Base-by-base conservation (phyloP, 2,888 invertebrate species). In the Cerceris rybyensis region DNA sequence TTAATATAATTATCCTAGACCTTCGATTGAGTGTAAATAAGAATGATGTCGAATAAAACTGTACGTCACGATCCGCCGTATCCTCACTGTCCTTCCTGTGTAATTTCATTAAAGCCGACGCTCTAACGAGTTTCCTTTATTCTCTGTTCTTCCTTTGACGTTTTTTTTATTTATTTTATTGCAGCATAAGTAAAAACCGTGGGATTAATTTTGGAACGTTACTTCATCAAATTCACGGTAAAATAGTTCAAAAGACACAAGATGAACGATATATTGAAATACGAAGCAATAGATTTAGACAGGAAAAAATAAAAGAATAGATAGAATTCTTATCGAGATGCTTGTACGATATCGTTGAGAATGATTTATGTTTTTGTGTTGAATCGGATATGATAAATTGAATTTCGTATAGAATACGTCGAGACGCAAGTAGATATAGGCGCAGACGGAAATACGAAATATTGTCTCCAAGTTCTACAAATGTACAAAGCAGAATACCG, bases 21-120 rank as follows among this genome's bases (percentile, higher is more conserved):
- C 69, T 83, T 85, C 82, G 88, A 28, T 28, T 90, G 84, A 89
- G 85, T 91, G 90, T 90, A 90, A 88, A 90, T 90, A 90, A 87
- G 86, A 87, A 90, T 89, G 87, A 88, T 90, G 88, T 88, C 88
- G 87, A 91, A 91, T 91, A 91, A 91, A 88, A 87, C 84, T 90
- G 87, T 90, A 91, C 88, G 88, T 89, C 89, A 88, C 85, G 84
- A 82, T 79, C 66, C 43, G 64, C 41, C 14, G 57, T 11, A 42
- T 67, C 28, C 16, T 72, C 49, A 70, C 58, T 67, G 39, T 28
- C 57, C 65, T 58, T 39, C 39, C 42, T 28, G n/a, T 49, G 17
- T n/a, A 1, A 9, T 11, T 13, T n/a, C 41, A 6, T 7, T 42
- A 7, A n/a, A 39, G n/a, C 41, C 11, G 11, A 6, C 6, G 39